Conservation (phyloP, 2,797 vertebrate genomes). For the Pterois miles region DNA sequence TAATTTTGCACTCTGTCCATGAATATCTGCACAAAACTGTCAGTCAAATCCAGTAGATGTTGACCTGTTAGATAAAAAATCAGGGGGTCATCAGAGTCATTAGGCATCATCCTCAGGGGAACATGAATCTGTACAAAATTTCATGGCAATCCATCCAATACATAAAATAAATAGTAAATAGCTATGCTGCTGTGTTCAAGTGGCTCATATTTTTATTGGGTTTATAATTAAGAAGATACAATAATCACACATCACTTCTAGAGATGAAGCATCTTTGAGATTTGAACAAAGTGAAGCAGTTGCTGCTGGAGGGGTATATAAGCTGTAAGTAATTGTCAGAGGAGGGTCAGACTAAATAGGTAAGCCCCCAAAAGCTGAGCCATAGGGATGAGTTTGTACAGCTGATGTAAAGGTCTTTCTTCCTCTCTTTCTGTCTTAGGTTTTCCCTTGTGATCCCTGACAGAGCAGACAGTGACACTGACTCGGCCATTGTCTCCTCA, state of each 20-base stretch:
- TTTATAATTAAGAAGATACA: background rate
- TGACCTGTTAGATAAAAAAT: background rate
- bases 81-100: background rate
- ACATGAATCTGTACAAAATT: background rate
- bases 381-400: background rate
- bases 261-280: background rate
- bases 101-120: background rate
- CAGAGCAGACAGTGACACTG: conserved; percentile 57
- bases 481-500: conserved; percentile 67
- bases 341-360: background rate
- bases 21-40: background rate
- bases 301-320: background rate
- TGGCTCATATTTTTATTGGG: background rate
- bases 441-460: conserved; percentile 52
- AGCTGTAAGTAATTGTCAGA: background rate
- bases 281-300: background rate
- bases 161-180: too few species aligned
- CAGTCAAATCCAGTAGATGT: background rate
- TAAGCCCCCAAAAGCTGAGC: background rate
- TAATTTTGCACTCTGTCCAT: too few species aligned
- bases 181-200: background rate
- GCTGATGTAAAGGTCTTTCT: conserved; percentile 33
- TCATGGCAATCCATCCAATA: background rate
- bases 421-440: conserved; percentile 54
- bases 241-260: background rate